Conservation (phyloP, 1,140 invertebrate genomes). For the Drosophila seguyi region DNA sequence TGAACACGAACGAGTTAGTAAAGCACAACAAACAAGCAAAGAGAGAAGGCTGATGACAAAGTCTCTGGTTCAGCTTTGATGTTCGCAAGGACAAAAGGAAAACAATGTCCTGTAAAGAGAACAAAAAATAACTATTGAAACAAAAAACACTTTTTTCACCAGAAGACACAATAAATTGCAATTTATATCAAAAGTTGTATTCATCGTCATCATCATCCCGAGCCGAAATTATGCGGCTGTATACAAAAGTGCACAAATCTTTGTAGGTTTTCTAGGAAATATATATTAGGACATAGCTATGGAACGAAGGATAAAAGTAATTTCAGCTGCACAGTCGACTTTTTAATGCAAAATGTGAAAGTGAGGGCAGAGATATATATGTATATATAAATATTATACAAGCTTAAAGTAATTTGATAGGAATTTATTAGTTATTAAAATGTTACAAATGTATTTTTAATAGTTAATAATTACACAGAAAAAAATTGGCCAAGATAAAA, state of each 20-base stretch:
- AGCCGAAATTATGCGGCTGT: conserved; percentile 30
- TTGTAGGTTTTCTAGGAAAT: conserved; percentile 10
- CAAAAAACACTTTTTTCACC: conserved; percentile 64
- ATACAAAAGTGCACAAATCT: conserved; percentile 23
- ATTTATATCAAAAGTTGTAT: conserved; percentile 69
- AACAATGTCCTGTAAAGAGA: conserved; percentile 46
- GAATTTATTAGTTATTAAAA: too few species aligned
- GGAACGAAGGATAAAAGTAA: conserved; percentile 16
- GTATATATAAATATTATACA: not conserved
- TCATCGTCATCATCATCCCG: conserved; percentile 39
- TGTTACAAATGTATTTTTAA: not conserved
- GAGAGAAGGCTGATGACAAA: conserved; percentile 64
- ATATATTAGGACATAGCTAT: conserved; percentile 3
- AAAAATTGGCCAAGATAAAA: not conserved
- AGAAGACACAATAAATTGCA: conserved; percentile 66
- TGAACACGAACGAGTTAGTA: conserved; percentile 43
- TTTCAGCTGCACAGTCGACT: not conserved
- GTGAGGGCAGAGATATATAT: not conserved
- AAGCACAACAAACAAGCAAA: conserved; percentile 32
- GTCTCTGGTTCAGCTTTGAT: conserved; percentile 67
- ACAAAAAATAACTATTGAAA: conserved; percentile 65
- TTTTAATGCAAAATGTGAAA: conserved; percentile 11
- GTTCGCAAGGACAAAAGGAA: conserved; percentile 70
- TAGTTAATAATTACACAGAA: not conserved
- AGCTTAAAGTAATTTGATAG: not conserved